Percentiles rank a stretch among this genome's conserved stretches.
These are phyloP conservation scores for crab-eating macaque (Macaca fascicularis) DNA, from an alignment of 2,113 vertebrate species.

Conservation along the genomic window DNA sequence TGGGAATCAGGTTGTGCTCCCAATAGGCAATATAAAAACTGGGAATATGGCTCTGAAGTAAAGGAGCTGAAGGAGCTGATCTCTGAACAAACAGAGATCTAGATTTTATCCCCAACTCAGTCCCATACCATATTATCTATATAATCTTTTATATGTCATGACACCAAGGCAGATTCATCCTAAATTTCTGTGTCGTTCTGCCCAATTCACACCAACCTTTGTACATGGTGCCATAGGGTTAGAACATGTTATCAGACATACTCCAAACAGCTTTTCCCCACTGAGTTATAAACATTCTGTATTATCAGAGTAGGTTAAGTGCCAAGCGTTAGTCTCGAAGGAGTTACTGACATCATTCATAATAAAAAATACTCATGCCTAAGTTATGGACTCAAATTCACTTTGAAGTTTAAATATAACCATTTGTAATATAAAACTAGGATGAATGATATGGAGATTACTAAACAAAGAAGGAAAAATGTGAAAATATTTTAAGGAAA, in stretches of 20 bases:
- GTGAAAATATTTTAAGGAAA: not conserved
- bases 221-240: not conserved
- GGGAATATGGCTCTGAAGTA: not conserved
- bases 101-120: not conserved
- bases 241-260: not conserved
- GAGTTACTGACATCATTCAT: not conserved
- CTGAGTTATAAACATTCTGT: not conserved
- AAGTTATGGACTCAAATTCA: not conserved
- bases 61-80: not conserved
- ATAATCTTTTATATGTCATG: not conserved
- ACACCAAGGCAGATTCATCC: not conserved
- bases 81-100: not conserved
- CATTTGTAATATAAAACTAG: not conserved
- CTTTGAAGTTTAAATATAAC: slow-evolving; percentile 4
- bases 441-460: not conserved
- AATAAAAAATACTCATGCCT: not conserved
- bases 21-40: not conserved
- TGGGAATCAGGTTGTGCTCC: not conserved
- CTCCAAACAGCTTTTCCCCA: not conserved
- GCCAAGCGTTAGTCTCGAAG: not conserved
- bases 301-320: not conserved
- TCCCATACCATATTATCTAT: not conserved
- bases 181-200: not conserved
- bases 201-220: not conserved
- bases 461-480: not conserved